Evolutionary conservation across 2,888 invertebrate genomes (phyloP).

Genomic region (Melanargia galathea): DNA sequence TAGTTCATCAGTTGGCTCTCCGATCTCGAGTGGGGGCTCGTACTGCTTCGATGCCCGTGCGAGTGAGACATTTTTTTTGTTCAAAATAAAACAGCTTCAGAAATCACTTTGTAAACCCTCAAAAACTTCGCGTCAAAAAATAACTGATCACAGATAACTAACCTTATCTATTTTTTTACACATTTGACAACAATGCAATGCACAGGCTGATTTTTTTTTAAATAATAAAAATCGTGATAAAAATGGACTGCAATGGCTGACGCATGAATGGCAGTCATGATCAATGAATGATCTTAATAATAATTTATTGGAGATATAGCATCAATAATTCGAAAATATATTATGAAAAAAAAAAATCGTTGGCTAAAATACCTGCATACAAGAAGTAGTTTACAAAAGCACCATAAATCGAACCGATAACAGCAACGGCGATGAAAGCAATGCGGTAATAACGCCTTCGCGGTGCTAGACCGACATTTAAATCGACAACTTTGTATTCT

Average conservation of each 20-base stretch:
- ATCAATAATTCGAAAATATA: too few relatives aligned
- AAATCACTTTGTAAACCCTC: conserved; percentile 19
- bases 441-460: conserved; percentile 1
- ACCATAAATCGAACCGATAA: neutral
- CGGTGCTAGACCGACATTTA: neutral
- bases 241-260: too few relatives aligned
- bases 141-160: too few relatives aligned
- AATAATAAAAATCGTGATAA: too few relatives aligned
- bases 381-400: neutral
- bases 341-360: too few relatives aligned
- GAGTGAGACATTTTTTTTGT: conserved; percentile 42
- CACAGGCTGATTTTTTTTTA: too few relatives aligned
- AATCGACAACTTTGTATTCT: neutral
- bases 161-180: too few relatives aligned
- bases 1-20: conserved; percentile 56
- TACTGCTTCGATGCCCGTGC: conserved; percentile 51
- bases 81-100: neutral
- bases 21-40: conserved; percentile 62
- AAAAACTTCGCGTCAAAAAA: conserved; percentile 22
- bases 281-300: too few relatives aligned
- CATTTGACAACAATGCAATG: neutral
- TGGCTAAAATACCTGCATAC: neutral
- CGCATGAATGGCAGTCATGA: too few relatives aligned
- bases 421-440: neutral
- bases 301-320: too few relatives aligned